Percentiles rank a stretch among this genome's conserved stretches.
These are phyloP conservation scores for Myathropa florea DNA, from an alignment of 2,888 invertebrate genomes.

Conservation along the genomic window DNA sequence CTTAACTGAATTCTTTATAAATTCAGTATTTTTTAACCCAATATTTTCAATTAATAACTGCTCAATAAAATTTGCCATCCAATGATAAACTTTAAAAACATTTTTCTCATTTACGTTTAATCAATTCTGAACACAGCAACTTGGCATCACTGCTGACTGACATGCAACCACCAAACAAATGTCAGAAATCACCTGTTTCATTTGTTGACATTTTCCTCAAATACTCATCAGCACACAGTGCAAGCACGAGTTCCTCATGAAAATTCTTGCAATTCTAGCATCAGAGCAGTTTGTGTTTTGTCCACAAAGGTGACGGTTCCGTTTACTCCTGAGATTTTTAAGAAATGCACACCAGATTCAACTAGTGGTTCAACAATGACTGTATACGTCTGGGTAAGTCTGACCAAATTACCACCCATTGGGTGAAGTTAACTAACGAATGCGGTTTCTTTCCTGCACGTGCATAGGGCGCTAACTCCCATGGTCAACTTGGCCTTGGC, in stretches of 20 bases:
- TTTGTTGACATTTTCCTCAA: slow-evolving; percentile 29
- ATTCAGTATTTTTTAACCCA: too few species aligned
- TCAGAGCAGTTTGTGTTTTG: slow-evolving; percentile 55
- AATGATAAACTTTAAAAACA: too few species aligned
- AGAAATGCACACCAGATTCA: slow-evolving; percentile 45
- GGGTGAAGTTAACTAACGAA: slow-evolving; percentile 54
- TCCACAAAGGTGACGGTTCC: slow-evolving; percentile 61
- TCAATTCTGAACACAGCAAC: not conserved
- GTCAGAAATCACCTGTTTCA: slow-evolving; percentile 49
- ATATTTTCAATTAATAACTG: too few species aligned
- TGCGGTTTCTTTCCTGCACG: slow-evolving; percentile 24
- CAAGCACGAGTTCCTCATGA: slow-evolving; percentile 32
- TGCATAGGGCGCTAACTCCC: slow-evolving; percentile 90
- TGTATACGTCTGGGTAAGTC: slow-evolving; percentile 80
- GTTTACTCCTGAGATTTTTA: not conserved
- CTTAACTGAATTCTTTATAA: too few species aligned
- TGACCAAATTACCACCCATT: slow-evolving; percentile 28
- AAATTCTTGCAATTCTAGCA: slow-evolving; percentile 34
- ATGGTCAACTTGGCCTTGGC: slow-evolving; percentile 89
- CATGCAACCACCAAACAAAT: slow-evolving; percentile 23
- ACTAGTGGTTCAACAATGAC: slow-evolving; percentile 74
- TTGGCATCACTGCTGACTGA: slow-evolving; percentile 43
- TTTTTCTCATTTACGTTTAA: too few species aligned
- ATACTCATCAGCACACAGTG: slow-evolving; percentile 1
- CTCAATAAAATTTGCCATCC: too few species aligned